Base-by-base conservation (phyloP, 2,113 vertebrate genomes). In the Fregata magnificens region DNA sequence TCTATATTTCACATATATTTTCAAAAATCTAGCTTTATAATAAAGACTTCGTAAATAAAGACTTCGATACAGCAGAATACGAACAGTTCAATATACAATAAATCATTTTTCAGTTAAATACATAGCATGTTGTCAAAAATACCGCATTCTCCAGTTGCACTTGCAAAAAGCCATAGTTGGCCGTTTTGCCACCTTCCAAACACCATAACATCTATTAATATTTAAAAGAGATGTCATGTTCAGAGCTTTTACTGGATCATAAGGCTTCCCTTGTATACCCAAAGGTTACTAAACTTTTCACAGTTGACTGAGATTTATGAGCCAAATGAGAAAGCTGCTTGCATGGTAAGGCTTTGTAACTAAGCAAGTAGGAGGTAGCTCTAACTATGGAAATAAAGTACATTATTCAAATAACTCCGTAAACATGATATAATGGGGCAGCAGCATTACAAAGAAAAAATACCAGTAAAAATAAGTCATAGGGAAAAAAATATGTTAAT, bases 171-270 rank as follows among this genome's bases (percentile, higher is more conserved):
- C 40, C 7, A 91, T 19, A 53, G 42, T 7, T 88, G 78, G 72
- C 50, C 29, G 63, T 70, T 93, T 95, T 95, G 72, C 40, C 32
- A 36, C 40, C 80, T 94, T 94, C 67, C 80, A 84, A 96, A 88
- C 67, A 96, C n/a, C 52, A 5, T 77, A 95, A 94, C 59, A 93
- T 93, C 82, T 96, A 69, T 53, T 95, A 87, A 47, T 52, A 49
- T 59, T 93, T 93, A 5, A 47, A 74, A 90, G 86, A 96, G 47
- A 83, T 83, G 77, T n/a, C 94, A 62, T 72, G n/a, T 69, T 97
- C 83, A 73, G 71, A 78, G 62, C 18, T 91, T 89, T 93, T 87
- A 85, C 61, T 78, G 59, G 55, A 84, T 81, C 90, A 56, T 65
- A 58, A 61, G 88, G 7, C 31, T 88, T 53, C 25, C 34, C 50